These are phyloP conservation scores for Oryctes rhinoceros DNA, from an alignment of 1,140 invertebrate genomes.

Conservation along the genomic window DNA sequence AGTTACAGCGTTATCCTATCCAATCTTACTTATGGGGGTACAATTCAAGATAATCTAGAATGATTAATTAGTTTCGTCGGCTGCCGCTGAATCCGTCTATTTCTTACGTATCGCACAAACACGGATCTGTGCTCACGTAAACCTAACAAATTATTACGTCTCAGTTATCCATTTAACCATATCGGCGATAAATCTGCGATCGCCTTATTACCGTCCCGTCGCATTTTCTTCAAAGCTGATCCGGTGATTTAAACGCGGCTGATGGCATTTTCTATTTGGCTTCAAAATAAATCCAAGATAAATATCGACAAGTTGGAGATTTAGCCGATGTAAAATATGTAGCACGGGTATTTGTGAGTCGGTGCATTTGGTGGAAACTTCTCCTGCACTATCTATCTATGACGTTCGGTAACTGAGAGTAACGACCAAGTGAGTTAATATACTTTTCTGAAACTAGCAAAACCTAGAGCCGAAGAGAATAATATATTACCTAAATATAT, in stretches of 20 bases:
- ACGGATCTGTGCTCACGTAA: background rate
- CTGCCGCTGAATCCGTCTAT: background rate
- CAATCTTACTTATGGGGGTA: background rate
- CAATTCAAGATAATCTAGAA: constrained; percentile 2
- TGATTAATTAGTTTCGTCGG: background rate
- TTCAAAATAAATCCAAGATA: constrained; percentile 34
- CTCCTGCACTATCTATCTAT: constrained; percentile 13
- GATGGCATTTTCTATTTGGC: constrained; percentile 25
- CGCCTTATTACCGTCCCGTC: constrained; percentile 17
- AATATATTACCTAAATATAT: background rate
- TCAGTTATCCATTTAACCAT: constrained; percentile 9
- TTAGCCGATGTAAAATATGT: constrained; percentile 23
- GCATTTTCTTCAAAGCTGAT: constrained; percentile 9
- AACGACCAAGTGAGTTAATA: background rate
- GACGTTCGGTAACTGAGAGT: constrained; percentile 1
- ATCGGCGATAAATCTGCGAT: constrained; percentile 30
- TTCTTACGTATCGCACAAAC: background rate
- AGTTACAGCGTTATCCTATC: too few relatives aligned
- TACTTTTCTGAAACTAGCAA: background rate
- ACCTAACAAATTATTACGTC: constrained; percentile 6
- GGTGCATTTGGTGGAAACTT: background rate
- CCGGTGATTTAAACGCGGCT: constrained; percentile 26
- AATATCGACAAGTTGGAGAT: constrained; percentile 25
- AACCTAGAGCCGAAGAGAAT: background rate
- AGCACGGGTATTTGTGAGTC: background rate